Base-by-base conservation (phyloP, 2,113 vertebrate species). In the Sorex fumeus region DNA sequence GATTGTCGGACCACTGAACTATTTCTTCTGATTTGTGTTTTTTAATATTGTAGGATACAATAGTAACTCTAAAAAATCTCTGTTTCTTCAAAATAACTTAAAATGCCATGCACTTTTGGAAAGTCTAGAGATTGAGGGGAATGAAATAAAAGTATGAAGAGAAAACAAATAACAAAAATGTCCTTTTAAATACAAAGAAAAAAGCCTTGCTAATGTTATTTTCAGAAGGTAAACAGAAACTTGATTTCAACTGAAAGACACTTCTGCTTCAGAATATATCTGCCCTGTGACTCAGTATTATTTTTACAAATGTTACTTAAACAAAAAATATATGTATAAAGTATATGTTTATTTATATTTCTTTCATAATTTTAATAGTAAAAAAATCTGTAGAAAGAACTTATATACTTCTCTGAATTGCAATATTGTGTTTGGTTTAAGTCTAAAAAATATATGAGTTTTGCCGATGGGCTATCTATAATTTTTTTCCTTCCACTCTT, bases 331-430 rank as follows among this genome's bases (percentile, higher is more conserved):
- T 40, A 40, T 40, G 7, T 7, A 4, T 40, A 40, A 40, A 40
- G 40, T 40, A 40, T 40, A 40, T 40, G 7, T 40, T 40, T 40
- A 3, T 40, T 40, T 40, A 40, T 40, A 40, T 40, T 40, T 97
- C 91, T 97, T 95, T 97, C 94, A 97, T 93, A 97, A 95, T 87
- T 96, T 83, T 90, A 95, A 90, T 91, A 95, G 66, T 96, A 70
- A 93, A 95, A 96, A 82, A 97, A 96, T 64, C 64, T 53, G 94
- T 89, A 95, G 92, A 95, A 64, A 86, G 80, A 72, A 60, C 97
- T 97, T 95, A 96, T 95, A 66, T 96, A 93, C 87, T 53, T 87
- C 82, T 83, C 36, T 94, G 75, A 88, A 87, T 40, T 3, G 3
- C 40, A 40, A 40, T 3, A 40, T 40, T 4, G 40, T 4, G 4